Percentiles rank a stretch among this genome's conserved stretches.
Evolutionary conservation across 2,797 vertebrate genomes (phyloP).

Genomic region (Falco berigora): DNA sequence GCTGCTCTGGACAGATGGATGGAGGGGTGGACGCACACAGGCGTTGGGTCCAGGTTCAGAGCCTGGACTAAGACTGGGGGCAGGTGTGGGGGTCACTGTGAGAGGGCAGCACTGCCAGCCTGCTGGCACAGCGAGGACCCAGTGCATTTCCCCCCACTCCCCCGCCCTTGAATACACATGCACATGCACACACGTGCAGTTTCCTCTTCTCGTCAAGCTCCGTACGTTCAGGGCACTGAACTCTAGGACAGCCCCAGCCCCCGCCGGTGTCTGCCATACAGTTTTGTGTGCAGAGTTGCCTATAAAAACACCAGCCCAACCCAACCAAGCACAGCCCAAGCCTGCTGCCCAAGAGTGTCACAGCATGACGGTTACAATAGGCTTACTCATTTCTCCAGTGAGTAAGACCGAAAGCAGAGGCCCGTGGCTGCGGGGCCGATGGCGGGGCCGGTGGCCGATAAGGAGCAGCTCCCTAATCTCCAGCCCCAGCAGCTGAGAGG

Average conservation of each 20-base stretch:
- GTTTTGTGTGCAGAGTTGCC: background rate
- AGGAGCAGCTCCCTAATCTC: slow-evolving; percentile 54
- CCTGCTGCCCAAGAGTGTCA: background rate
- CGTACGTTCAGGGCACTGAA: background rate
- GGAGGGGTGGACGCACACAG: background rate
- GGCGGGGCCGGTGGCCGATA: background rate
- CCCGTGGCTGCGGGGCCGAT: background rate
- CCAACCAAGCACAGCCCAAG: background rate
- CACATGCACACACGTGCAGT: background rate
- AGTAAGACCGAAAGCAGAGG: background rate
- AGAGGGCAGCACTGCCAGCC: background rate
- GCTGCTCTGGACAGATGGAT: fast-evolving
- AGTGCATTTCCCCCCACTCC: background rate
- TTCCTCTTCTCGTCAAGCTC: background rate
- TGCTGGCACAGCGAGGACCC: background rate
- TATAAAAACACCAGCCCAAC: background rate
- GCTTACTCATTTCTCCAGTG: slow-evolving; percentile 27
- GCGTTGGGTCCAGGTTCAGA: background rate
- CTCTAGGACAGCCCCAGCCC: background rate
- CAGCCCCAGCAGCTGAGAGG: background rate
- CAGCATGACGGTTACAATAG: background rate
- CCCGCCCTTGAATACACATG: background rate
- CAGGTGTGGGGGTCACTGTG: background rate
- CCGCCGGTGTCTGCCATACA: background rate
- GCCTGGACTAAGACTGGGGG: background rate